Base-by-base conservation (phyloP, 2,888 invertebrate genomes). In the Crocallis elinguaria region DNA sequence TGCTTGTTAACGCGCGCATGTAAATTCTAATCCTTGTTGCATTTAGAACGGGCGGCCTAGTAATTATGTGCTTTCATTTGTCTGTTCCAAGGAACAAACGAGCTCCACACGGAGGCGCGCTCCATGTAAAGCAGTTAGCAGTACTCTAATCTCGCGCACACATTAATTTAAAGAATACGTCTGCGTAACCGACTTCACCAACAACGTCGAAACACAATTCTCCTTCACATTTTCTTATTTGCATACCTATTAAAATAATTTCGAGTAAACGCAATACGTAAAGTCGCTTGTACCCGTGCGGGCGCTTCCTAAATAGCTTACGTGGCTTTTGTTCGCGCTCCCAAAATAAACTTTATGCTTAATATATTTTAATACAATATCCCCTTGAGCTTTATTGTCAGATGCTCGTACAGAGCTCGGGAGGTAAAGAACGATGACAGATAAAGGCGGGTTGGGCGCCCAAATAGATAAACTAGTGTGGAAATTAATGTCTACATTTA, bases 401-500 rank as follows among this genome's bases (percentile, higher is more conserved):
- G 82, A 78, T 68, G 79, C 75, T 77, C 75, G 69, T 88, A 79
- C 76, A 75, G 72, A 68, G 69, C 72, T 77, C 58, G 66, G 69
- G 69, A 75, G 66, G 71, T 76, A 61, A 70, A 77, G 78, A 87
- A 88, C 82, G 88, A 90, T 90, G 88, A 91, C 88, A 89, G 90
- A 91, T 91, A 91, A 91, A 91, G 86, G 88, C 89, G 86, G 86
- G 82, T 81, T 87, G 89, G 82, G 86, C 81, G 85, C 89, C 90
- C 90, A 90, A 90, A 90, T 88, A 89, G 90, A 90, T 90, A 91
- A 88, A 90, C 84, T 90, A 88, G 90, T 89, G 90, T 90, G 88
- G 88, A 91, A 91, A 92, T 91, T 90, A 92, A 91, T 91, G 92
- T 89, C 88, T 89, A 88, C 87, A 91, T 91, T 91, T 88, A 91